Percentiles rank a stretch among this genome's conserved stretches.
Evolutionary conservation across 2,888 invertebrate species (phyloP).

Genomic region (Coelinius sp.): DNA sequence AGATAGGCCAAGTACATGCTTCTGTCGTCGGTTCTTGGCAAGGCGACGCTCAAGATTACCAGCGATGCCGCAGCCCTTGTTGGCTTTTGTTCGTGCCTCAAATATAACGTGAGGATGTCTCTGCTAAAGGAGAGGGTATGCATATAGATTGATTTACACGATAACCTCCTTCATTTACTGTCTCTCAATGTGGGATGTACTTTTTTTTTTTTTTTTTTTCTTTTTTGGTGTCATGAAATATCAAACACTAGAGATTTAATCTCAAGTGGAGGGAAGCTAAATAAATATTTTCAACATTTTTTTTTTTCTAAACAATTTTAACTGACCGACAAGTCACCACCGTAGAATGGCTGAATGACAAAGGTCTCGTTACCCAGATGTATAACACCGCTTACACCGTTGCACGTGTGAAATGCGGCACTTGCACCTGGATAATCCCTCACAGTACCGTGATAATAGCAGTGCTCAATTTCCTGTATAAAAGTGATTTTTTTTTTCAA

Average conservation of each 20-base stretch:
- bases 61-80: constrained; percentile 92
- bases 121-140: constrained; percentile 82
- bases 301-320: constrained; percentile 51
- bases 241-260: constrained; percentile 8
- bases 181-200: background rate
- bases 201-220: constrained; percentile 10
- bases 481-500: background rate
- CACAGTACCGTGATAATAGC: constrained; percentile 98
- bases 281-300: background rate
- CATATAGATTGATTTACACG: constrained; percentile 58
- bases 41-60: constrained; percentile 82
- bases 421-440: constrained; percentile 97
- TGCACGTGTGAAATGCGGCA: constrained; percentile 98
- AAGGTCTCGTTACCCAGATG: constrained; percentile 98
- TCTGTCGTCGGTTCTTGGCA: constrained; percentile 77
- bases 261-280: background rate
- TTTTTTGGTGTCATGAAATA: background rate
- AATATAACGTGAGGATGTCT: constrained; percentile 98
- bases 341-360: constrained; percentile 97
- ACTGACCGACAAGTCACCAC: constrained; percentile 97
- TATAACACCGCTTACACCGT: constrained; percentile 97
- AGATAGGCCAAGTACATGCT: constrained; percentile 72
- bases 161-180: constrained; percentile 26
- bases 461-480: constrained; percentile 93
- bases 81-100: constrained; percentile 91